Evolutionary conservation across 2,888 invertebrate species (phyloP).

Genomic region (Amaurobius ferox): DNA sequence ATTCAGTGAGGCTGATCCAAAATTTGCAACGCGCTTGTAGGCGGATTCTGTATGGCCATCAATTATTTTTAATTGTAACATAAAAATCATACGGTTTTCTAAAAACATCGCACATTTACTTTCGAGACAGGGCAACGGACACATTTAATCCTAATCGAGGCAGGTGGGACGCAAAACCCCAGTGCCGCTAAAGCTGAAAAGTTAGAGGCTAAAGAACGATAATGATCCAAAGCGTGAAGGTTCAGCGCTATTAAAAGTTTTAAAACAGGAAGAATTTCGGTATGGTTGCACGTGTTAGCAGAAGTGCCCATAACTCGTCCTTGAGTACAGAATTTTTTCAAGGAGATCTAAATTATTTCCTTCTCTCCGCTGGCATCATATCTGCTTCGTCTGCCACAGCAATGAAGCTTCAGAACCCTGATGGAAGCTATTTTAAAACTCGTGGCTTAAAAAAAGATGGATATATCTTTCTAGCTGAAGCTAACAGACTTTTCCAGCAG

Average conservation of each 20-base stretch:
- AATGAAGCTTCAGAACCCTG: slow-evolving; percentile 21
- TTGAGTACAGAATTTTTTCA: slow-evolving; percentile 39
- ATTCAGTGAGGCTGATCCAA: no score
- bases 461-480: slow-evolving; percentile 30
- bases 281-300: slow-evolving; percentile 41
- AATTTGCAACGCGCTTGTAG: no score
- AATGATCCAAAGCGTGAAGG: background rate
- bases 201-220: slow-evolving; percentile 4
- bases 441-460: slow-evolving; percentile 34
- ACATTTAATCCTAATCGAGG: no score
- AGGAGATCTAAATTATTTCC: slow-evolving; percentile 29
- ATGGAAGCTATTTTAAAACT: slow-evolving; percentile 38
- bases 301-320: slow-evolving; percentile 45
- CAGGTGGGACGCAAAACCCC: no score
- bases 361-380: slow-evolving; percentile 53
- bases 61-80: no score
- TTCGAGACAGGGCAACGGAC: no score
- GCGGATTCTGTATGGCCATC: no score
- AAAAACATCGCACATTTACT: no score
- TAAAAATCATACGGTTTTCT: no score
- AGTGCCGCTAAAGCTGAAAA: no score
- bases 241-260: background rate
- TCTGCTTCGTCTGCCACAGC: slow-evolving; percentile 56
- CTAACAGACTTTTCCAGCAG: slow-evolving; percentile 22
- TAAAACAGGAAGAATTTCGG: background rate